phyloP scores from a whole-genome alignment of 2,888 invertebrate genomes.

The Conistra vaccinii region DNA sequence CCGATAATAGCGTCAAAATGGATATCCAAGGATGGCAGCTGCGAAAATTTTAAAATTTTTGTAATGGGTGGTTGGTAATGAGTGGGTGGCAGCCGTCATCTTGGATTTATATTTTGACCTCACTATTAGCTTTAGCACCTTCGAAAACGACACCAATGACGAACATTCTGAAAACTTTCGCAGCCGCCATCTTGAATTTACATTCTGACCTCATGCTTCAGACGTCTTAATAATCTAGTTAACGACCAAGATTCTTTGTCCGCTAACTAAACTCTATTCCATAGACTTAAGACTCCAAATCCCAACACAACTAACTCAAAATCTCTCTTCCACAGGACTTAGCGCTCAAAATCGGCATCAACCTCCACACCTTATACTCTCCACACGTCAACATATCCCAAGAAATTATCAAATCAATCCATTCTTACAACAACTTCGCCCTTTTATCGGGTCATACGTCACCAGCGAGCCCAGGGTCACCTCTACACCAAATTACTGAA shows the following conservation, averaged over 20 bases:
- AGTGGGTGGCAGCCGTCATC: too few relatives aligned
- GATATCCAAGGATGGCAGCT: too few relatives aligned
- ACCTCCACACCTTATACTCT: slow-evolving; percentile 82
- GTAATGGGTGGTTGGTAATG: too few relatives aligned
- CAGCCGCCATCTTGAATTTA: too few relatives aligned
- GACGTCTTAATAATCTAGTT: too few relatives aligned
- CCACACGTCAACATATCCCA: slow-evolving; percentile 80
- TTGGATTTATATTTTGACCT: too few relatives aligned
- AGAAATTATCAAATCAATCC: slow-evolving; percentile 78
- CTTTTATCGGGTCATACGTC: slow-evolving; percentile 76
- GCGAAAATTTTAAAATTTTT: too few relatives aligned
- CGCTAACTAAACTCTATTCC: background rate
- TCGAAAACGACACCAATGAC: too few relatives aligned
- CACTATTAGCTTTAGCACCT: too few relatives aligned
- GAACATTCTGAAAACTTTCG: too few relatives aligned
- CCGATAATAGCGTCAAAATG: too few relatives aligned
- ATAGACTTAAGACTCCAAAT: background rate
- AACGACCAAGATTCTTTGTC: background rate
- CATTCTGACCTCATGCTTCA: too few relatives aligned
- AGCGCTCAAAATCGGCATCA: slow-evolving; percentile 89
- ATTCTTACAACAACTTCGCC: slow-evolving; percentile 78
- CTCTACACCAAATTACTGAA: slow-evolving; percentile 92
- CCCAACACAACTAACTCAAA: background rate
- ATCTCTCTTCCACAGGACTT: slow-evolving; percentile 77
- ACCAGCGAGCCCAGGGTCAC: slow-evolving; percentile 82